Base-by-base conservation (phyloP, 2,113 vertebrate genomes). In the Entelurus aequoreus region DNA sequence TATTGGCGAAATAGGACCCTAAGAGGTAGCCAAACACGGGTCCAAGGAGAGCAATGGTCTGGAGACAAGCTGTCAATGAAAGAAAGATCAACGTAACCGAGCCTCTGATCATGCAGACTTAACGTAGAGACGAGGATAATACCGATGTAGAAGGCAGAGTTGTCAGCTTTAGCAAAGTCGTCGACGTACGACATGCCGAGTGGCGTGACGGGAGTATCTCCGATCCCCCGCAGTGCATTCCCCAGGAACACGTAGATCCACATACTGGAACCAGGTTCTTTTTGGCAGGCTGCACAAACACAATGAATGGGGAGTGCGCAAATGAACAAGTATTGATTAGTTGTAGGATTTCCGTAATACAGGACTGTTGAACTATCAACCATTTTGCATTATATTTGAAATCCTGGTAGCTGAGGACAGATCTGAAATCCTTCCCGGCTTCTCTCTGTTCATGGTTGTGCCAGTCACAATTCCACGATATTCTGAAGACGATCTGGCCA, bases 151-250 rank as follows among this genome's bases (percentile, higher is more conserved):
- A 97, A 84, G 5, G 94, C 90, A 9, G 93, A 90, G 59, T 94
- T 90, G 65, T 95, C 93, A 28, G 91, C 86, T 80, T 86, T 90
- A 9, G 94, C 87, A 69, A 94, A 97, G 76, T 97, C 95, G 49
- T 98, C 96, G 6, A 98, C 81, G 15, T 96, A 98, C 28, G 96
- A 93, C 75, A 98, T 88, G 28, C 95, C 95, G 55, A 98, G 63
- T 0, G 95, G 95, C 1, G 84, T 73, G 71, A 97, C 79, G 0
- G 95, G 95, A 0, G 92, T 92, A 72, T 98, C 96, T 54, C 95
- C 96, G 44, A 97, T 90, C 8, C 95, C 96, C 54, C 94, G 91
- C 60, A 98, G 73, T 62, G 93, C 61, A 38, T 97, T 98, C 9
- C 94, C 96, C 80, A 97, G 57, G 6, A 96, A 83, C 36, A 98